A percentile compares a stretch with the other conserved stretches of the same genome.
Evolutionary conservation across 2,888 invertebrate species (phyloP).

Genomic region (Anthophora plumipes): DNA sequence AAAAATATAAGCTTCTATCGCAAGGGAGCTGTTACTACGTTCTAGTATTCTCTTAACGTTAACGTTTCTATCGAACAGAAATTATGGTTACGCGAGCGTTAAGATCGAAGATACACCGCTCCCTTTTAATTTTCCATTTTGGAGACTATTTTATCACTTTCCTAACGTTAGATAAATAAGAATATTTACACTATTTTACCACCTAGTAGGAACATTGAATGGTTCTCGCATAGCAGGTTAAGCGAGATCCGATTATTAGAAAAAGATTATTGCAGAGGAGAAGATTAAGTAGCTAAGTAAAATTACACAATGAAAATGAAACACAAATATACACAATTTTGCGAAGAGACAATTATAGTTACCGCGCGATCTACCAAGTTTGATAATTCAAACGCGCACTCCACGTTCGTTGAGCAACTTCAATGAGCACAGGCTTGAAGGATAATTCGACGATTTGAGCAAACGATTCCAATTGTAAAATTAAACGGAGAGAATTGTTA

Average conservation of each 20-base stretch:
- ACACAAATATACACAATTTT: neutral
- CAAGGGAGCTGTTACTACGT: neutral
- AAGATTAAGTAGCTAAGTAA: neutral
- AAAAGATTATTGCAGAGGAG: neutral
- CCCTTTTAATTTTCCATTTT: neutral
- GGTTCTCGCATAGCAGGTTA: neutral
- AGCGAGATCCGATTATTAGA: neutral
- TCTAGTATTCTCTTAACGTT: neutral
- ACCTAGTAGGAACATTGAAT: constrained; percentile 51
- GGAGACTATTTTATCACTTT: constrained; percentile 25
- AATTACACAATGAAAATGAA: neutral
- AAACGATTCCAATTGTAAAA: neutral
- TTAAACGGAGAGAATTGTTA: constrained; percentile 35
- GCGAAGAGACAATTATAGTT: neutral
- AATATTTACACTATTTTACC: constrained; percentile 27
- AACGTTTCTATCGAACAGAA: neutral
- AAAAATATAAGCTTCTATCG: constrained; percentile 32
- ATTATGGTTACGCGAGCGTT: neutral
- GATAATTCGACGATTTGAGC: no score
- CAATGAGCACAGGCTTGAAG: neutral
- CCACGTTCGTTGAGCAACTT: neutral
- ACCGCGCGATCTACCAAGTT: neutral
- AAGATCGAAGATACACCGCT: neutral
- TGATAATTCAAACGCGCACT: neutral
- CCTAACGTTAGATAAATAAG: neutral